Conservation (phyloP, 2,113 vertebrate species). For the Neotoma lepida region DNA sequence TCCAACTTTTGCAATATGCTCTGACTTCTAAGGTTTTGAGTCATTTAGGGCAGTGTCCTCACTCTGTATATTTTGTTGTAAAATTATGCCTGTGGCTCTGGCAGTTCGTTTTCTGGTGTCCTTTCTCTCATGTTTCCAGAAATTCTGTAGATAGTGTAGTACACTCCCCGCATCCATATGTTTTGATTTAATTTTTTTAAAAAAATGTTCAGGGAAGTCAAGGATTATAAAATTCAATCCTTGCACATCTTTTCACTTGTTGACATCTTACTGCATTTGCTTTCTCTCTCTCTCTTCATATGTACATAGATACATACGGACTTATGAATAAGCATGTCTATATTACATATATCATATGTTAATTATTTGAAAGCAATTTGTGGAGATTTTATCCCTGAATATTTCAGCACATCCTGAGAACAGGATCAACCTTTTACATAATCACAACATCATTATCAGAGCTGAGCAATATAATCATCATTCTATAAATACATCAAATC, state of each 20-base stretch:
- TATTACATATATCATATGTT: not conserved
- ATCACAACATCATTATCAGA: not conserved
- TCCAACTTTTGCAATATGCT: conserved; percentile 44
- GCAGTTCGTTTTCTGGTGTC: not conserved
- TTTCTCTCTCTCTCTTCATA: not conserved
- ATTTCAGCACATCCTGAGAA: not conserved
- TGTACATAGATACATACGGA: not conserved
- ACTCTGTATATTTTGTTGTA: not conserved
- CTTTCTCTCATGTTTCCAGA: not conserved
- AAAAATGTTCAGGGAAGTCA: not conserved
- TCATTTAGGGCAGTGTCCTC: not conserved
- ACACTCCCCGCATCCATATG: not conserved
- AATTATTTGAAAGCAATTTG: conserved; percentile 33
- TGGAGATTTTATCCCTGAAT: not conserved
- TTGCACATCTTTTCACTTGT: not conserved
- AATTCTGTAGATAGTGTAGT: not conserved
- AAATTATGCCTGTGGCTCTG: not conserved
- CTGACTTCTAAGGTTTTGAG: not conserved
- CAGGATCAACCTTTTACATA: not conserved
- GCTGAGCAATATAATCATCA: not conserved
- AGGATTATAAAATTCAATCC: not conserved
- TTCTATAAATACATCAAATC: conserved; percentile 21
- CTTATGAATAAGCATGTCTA: not conserved
- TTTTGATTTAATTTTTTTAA: not conserved
- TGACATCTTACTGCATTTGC: conserved; percentile 25